phyloP scores from a whole-genome alignment of 2,888 invertebrate genomes.

The Drosophila atripex region DNA sequence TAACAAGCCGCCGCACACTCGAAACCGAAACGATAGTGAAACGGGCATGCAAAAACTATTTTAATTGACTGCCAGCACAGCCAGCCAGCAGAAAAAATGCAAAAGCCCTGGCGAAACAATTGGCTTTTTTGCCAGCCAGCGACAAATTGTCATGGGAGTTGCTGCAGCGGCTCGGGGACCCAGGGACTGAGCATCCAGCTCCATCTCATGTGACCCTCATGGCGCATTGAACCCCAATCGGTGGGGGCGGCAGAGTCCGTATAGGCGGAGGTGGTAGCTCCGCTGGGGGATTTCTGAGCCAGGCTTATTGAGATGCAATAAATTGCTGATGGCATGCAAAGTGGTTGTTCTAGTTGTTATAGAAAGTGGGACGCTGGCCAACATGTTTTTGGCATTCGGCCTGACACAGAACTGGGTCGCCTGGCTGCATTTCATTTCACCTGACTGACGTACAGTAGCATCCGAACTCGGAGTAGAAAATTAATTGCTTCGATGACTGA shows the following conservation, averaged over 20 bases:
- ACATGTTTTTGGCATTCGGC: slow-evolving; percentile 56
- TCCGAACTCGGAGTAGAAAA: slow-evolving; percentile 28
- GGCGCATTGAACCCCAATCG: slow-evolving; percentile 66
- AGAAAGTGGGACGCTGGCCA: slow-evolving; percentile 71
- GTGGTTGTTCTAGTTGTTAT: slow-evolving; percentile 69
- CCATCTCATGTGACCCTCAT: slow-evolving; percentile 65
- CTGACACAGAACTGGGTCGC: slow-evolving; percentile 55
- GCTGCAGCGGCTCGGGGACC: slow-evolving; percentile 26
- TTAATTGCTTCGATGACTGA: slow-evolving; percentile 60
- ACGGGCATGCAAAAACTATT: slow-evolving; percentile 73
- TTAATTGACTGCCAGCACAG: slow-evolving; percentile 65
- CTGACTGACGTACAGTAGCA: slow-evolving; percentile 69
- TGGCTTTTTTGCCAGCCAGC: slow-evolving; percentile 66
- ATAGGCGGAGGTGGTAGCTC: slow-evolving; percentile 24
- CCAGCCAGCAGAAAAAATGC: slow-evolving; percentile 43
- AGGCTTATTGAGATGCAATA: slow-evolving; percentile 35
- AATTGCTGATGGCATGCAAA: slow-evolving; percentile 65
- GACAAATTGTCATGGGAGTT: slow-evolving; percentile 78
- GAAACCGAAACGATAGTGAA: slow-evolving; percentile 71
- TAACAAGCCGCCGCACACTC: slow-evolving; percentile 63
- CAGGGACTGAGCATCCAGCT: slow-evolving; percentile 15
- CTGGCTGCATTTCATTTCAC: slow-evolving; percentile 66
- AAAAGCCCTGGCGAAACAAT: slow-evolving; percentile 69
- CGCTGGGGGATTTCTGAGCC: slow-evolving; percentile 34
- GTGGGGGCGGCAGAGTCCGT: slow-evolving; percentile 29